Conservation (phyloP, 2,113 vertebrate species). For the Trochalopteron elliotii region DNA sequence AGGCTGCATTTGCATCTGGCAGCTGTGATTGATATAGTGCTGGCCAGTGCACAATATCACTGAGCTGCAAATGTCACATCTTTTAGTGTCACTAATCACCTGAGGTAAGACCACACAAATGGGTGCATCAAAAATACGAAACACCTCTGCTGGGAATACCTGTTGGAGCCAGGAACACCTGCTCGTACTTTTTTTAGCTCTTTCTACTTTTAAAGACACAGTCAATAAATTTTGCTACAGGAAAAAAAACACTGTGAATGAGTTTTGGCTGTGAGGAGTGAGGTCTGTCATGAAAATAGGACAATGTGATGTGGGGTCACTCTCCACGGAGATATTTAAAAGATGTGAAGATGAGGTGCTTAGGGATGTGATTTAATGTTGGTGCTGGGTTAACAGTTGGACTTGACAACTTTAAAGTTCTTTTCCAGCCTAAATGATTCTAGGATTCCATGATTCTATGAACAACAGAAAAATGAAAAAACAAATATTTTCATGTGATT, state of each 20-base stretch:
- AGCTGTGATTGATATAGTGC: conserved; percentile 39
- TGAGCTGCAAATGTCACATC: conserved; percentile 26
- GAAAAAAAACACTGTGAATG: not conserved
- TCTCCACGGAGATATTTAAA: not conserved
- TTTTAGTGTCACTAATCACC: conserved; percentile 50
- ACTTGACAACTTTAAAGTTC: not conserved
- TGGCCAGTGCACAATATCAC: conserved; percentile 3
- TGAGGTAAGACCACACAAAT: conserved; percentile 7
- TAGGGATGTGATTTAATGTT: not conserved
- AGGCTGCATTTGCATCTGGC: conserved; percentile 32
- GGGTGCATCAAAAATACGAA: not conserved
- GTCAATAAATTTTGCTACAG: not conserved
- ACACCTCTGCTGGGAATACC: not conserved
- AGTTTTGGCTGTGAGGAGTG: not conserved
- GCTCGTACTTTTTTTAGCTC: not conserved
- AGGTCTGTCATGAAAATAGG: not conserved
- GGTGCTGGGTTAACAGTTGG: not conserved
- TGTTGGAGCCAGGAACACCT: not conserved
- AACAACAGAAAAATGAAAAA: not conserved
- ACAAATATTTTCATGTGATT: not conserved
- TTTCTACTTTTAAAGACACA: not conserved
- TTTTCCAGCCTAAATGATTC: not conserved
- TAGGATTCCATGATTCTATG: not conserved
- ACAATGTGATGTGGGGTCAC: too few species aligned
- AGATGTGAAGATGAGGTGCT: not conserved